Evolutionary conservation across 2,113 vertebrate species (phyloP), one percentile per base, ranked within the genome.

Genomic region (Aegithalos caudatus): DNA sequence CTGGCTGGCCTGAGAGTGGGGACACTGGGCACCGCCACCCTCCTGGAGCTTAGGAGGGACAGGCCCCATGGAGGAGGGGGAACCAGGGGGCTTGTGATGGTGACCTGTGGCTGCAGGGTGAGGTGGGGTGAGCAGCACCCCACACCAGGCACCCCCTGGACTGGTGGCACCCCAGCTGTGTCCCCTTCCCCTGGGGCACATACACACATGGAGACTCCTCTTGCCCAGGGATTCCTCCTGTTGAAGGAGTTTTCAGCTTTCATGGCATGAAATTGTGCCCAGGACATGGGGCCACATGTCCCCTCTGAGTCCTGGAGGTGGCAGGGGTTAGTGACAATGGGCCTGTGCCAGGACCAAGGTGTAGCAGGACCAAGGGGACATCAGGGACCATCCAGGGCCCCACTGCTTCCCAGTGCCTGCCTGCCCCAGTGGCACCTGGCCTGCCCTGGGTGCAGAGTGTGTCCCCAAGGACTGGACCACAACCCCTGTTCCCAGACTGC

Each of bases 1-100:
- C 23, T 37, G 37, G 5, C 13, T 17, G n/a, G 25, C 3, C 20
- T 0, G 3, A 45, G 33, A 0, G 0, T 21, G 77, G 78, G 69
- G n/a, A 61, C 18, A 10, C 0, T 0, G 5, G 53, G n/a, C n/a
- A n/a, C 9, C 71, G 35, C 9, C 35, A 14, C 3, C 12, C 7
- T 58, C 10, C 35, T 20, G 57, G 62, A 0, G 8, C 6, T 6
- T 2, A 0, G 27, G 9, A 28, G 57, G 25, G 29, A 44, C 4
- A 1, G 29, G 11, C 7, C 10, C 13, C 0, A 0, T 4, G 67
- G n/a, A 24, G 16, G 24, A 27, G n/a, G 10, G 53, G 25, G 12
- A 20, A 11, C 81, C 58, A 8, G 40, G 5, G 1, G 28, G 33
- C 7, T 44, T 42, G 21, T 29, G 62, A 15, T 29, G 56, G 31